Conservation (phyloP, 2,113 vertebrate genomes). For the Microtus montanus region DNA sequence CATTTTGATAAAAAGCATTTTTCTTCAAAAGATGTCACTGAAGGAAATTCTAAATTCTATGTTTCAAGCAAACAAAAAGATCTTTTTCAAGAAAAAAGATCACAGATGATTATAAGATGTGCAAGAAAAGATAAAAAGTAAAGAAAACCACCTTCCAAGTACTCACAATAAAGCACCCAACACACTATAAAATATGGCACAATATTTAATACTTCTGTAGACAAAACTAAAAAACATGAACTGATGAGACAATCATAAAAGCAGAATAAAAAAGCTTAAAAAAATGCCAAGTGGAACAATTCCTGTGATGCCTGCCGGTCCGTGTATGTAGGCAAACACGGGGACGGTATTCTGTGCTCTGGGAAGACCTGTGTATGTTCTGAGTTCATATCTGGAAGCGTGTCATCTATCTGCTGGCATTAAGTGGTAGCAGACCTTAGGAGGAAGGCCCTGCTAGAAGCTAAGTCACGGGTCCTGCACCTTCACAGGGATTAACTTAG, state of each 20-base stretch:
- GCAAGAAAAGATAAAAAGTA: conserved; percentile 27
- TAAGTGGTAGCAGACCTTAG: neutral
- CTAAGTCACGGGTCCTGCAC: neutral
- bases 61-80: neutral
- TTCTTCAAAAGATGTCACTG: conserved; percentile 22
- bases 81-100: neutral
- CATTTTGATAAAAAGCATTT: conserved; percentile 1
- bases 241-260: neutral
- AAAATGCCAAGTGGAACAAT: neutral
- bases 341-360: neutral
- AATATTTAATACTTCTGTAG: neutral
- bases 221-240: neutral
- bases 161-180: neutral
- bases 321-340: neutral
- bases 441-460: neutral
- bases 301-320: neutral
- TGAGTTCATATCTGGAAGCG: neutral
- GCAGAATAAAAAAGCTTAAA: neutral
- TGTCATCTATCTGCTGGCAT: neutral
- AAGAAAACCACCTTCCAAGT: conserved; percentile 1
- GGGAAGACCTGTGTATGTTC: neutral
- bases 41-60: conserved; percentile 35
- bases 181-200: neutral
- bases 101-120: neutral
- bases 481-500: neutral